Evolutionary conservation across 2,888 invertebrate species (phyloP).

Genomic region (Lithophane semibrunnea): DNA sequence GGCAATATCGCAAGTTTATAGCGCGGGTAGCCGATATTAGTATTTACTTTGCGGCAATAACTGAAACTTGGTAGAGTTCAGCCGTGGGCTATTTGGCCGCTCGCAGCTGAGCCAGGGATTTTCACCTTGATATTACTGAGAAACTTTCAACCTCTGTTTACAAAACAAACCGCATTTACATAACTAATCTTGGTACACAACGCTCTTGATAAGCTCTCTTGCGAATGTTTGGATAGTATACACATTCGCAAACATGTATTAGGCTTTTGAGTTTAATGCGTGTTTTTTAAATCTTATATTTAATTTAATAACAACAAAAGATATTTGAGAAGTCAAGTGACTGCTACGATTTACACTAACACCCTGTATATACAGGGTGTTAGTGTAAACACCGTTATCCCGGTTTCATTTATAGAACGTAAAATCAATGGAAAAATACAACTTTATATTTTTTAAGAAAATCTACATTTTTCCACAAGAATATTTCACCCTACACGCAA

Average conservation of each 20-base stretch:
- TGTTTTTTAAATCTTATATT: slow-evolving; percentile 29
- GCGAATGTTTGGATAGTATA: slow-evolving; percentile 45
- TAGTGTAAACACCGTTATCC: too few relatives aligned
- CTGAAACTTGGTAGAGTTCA: slow-evolving; percentile 66
- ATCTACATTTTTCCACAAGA: too few relatives aligned
- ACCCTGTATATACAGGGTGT: too few relatives aligned
- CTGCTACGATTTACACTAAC: neutral
- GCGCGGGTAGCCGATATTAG: slow-evolving; percentile 72
- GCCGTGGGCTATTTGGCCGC: slow-evolving; percentile 62
- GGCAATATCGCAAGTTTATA: slow-evolving; percentile 72
- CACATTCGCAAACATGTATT: slow-evolving; percentile 49
- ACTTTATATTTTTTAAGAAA: too few relatives aligned
- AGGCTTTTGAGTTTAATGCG: slow-evolving; percentile 32
- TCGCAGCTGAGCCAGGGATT: slow-evolving; percentile 55
- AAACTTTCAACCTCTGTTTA: slow-evolving; percentile 50
- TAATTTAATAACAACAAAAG: slow-evolving; percentile 25
- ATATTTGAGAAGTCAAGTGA: slow-evolving; percentile 20
- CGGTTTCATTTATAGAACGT: too few relatives aligned
- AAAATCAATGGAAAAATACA: too few relatives aligned
- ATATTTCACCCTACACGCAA: too few relatives aligned
- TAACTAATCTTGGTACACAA: slow-evolving; percentile 48
- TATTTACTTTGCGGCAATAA: slow-evolving; percentile 79
- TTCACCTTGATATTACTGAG: slow-evolving; percentile 61
- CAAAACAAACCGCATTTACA: slow-evolving; percentile 52
- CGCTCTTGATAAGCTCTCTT: slow-evolving; percentile 43